phyloP scores from a whole-genome alignment of 2,113 vertebrate species.

The Columba janthina region DNA sequence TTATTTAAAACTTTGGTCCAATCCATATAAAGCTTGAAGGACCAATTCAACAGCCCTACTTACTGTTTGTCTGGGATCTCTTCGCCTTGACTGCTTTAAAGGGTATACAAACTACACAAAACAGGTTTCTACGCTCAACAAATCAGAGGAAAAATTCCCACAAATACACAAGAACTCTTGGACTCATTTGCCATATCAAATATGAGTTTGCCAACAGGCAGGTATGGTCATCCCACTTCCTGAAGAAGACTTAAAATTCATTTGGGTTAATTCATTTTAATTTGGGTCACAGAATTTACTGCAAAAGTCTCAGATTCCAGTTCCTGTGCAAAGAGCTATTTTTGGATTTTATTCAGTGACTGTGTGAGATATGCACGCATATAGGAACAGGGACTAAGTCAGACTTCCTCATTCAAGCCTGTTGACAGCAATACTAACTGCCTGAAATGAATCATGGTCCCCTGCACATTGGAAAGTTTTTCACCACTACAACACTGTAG shows the following conservation, averaged over 20 bases:
- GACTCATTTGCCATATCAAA: not conserved
- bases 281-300: not conserved
- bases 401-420: conserved; percentile 6
- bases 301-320: not conserved
- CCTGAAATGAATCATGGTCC: not conserved
- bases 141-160: not conserved
- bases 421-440: not conserved
- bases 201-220: not conserved
- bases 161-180: not conserved
- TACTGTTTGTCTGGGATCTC: not conserved
- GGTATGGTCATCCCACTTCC: fast-evolving
- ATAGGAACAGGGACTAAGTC: not conserved
- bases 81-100: not conserved
- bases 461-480: not conserved
- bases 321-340: not conserved
- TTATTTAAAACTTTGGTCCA: not conserved
- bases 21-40: not conserved
- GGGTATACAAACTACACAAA: not conserved
- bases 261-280: too few relatives aligned
- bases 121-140: not conserved
- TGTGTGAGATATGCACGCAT: not conserved
- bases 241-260: not conserved
- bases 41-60: not conserved
- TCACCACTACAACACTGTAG: not conserved
- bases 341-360: not conserved